Percentiles rank a stretch among this genome's conserved stretches.
Conservation (phyloP, 1,140 invertebrate species). For the Antheraea mylitta region DNA sequence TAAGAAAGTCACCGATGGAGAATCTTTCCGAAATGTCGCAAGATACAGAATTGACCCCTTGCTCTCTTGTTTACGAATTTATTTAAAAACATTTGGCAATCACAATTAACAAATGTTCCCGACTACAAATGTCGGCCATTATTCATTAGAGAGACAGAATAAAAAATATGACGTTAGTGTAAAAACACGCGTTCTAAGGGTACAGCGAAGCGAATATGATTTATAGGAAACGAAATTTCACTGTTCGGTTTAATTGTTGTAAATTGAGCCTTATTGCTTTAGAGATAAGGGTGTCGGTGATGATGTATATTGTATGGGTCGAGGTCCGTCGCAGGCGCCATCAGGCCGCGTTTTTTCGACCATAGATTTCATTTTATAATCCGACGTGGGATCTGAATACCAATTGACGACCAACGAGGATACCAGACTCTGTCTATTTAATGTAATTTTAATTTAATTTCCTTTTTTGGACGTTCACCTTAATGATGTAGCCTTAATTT, state of each 20-base stretch:
- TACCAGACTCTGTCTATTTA: too few species aligned
- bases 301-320: constrained; percentile 12
- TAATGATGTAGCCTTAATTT: too few species aligned
- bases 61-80: too few species aligned
- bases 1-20: too few species aligned
- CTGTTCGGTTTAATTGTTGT: background rate
- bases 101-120: constrained; percentile 22
- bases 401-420: constrained; percentile 35
- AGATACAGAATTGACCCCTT: too few species aligned
- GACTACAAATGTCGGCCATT: constrained; percentile 32
- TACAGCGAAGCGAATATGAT: constrained; percentile 56
- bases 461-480: too few species aligned
- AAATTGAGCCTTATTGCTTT: constrained; percentile 16
- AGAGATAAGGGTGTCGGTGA: constrained; percentile 17
- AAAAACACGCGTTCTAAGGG: constrained; percentile 61
- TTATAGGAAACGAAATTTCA: constrained; percentile 43
- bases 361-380: constrained; percentile 65
- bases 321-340: constrained; percentile 56
- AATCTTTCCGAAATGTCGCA: too few species aligned
- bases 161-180: constrained; percentile 47
- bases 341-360: constrained; percentile 55
- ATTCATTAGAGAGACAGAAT: constrained; percentile 25
- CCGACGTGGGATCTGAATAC: constrained; percentile 58
- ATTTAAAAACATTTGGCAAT: constrained; percentile 16
- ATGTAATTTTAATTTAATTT: too few species aligned